Conservation (phyloP, 2,888 invertebrate genomes). For the Drosophila neutralis region DNA sequence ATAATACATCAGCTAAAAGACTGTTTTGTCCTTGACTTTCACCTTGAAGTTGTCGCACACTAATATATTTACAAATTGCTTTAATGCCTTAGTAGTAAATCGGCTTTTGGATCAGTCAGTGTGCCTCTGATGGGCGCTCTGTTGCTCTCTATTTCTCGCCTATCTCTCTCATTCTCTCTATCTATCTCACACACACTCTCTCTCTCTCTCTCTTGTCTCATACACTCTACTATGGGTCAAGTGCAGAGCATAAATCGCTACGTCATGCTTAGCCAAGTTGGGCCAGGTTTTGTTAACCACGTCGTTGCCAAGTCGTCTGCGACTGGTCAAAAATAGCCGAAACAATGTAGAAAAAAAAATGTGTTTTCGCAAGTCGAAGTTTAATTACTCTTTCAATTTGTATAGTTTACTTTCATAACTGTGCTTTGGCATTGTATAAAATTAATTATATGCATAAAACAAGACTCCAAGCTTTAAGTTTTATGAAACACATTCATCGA, state of each 20-base stretch:
- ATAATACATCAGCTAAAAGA: slow-evolving; percentile 21
- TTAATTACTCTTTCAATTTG: slow-evolving; percentile 34
- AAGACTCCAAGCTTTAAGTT: not conserved
- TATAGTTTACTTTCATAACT: not conserved
- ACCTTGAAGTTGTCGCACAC: slow-evolving; percentile 56
- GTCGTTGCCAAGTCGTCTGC: slow-evolving; percentile 73
- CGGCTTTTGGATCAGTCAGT: slow-evolving; percentile 38
- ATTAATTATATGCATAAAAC: not conserved
- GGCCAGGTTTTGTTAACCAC: slow-evolving; percentile 49
- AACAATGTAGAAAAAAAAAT: slow-evolving; percentile 7
- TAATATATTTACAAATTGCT: slow-evolving; percentile 58
- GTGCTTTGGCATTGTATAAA: not conserved
- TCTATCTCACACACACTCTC: not conserved
- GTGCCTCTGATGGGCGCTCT: slow-evolving; percentile 11
- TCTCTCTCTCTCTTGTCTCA: slow-evolving; percentile 3
- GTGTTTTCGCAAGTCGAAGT: not conserved
- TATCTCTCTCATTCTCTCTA: not conserved
- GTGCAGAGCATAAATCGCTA: slow-evolving; percentile 49
- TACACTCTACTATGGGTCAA: slow-evolving; percentile 36
- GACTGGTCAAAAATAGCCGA: slow-evolving; percentile 34
- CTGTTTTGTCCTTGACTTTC: slow-evolving; percentile 72
- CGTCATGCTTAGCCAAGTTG: slow-evolving; percentile 56
- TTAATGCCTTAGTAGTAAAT: slow-evolving; percentile 29
- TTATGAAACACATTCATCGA: not conserved
- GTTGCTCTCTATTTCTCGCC: not conserved